Conservation (phyloP, 2,113 vertebrate species). For the Chauna torquata region DNA sequence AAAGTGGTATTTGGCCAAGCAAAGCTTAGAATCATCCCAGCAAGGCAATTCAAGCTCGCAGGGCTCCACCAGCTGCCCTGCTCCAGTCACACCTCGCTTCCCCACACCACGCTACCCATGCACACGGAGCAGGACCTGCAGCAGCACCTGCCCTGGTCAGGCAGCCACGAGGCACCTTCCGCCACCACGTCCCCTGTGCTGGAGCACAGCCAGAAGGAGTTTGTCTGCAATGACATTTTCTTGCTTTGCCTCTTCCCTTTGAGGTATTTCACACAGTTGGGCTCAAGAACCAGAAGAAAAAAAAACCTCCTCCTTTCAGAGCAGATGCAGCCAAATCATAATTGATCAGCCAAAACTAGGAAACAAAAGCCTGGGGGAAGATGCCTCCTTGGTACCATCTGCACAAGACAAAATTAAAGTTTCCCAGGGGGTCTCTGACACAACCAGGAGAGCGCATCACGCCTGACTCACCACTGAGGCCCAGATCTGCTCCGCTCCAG, state of each 20-base stretch:
- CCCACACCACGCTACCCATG: background rate
- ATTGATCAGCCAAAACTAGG: background rate
- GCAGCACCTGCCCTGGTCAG: background rate
- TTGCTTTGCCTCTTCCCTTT: background rate
- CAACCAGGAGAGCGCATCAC: background rate
- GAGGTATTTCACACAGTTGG: background rate
- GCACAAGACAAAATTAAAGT: background rate
- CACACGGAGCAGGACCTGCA: background rate
- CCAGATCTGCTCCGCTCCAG: background rate
- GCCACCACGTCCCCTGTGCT: accelerated
- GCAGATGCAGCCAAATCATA: background rate
- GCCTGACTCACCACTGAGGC: background rate
- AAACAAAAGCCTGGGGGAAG: constrained; percentile 32
- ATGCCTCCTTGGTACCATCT: constrained; percentile 4
- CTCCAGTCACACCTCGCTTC: background rate
- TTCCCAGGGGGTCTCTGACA: background rate
- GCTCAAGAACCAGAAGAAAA: background rate
- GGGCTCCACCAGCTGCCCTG: background rate
- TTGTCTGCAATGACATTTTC: background rate
- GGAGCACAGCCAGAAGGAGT: background rate
- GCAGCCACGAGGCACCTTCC: background rate
- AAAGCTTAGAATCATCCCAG: background rate
- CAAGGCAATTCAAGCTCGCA: background rate
- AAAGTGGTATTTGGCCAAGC: background rate
- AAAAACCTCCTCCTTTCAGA: background rate